A percentile compares a stretch with the other conserved stretches of the same genome.
Evolutionary conservation across 2,888 invertebrate genomes (phyloP).

Genomic region (Cosmorhoe ocellata): DNA sequence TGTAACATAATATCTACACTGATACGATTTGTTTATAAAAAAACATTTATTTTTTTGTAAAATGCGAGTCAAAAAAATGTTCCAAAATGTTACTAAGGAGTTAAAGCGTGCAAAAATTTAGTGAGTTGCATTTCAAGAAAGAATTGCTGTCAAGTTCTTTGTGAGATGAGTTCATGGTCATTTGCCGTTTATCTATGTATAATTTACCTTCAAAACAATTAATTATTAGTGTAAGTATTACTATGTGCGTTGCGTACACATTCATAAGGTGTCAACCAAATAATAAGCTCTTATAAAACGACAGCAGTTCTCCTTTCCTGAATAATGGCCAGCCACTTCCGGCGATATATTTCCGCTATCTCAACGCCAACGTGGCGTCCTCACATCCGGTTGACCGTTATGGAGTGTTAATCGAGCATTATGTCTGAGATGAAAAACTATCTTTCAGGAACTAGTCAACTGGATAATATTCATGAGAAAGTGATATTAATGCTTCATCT

Average conservation of each 20-base stretch:
- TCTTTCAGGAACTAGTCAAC: slow-evolving; percentile 43
- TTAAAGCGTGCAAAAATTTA: no score
- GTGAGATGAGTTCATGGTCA: no score
- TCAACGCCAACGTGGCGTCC: slow-evolving; percentile 72
- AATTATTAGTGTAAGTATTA: slow-evolving; percentile 3
- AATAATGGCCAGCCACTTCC: slow-evolving; percentile 77
- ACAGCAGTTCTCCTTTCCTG: slow-evolving; percentile 74
- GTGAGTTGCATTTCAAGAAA: no score
- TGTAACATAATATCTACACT: not conserved
- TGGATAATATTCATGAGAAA: slow-evolving; percentile 54
- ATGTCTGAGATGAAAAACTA: slow-evolving; percentile 77
- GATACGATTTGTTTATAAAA: not conserved
- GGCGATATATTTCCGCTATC: slow-evolving; percentile 81
- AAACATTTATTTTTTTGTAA: not conserved
- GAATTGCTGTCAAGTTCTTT: no score
- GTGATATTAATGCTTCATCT: slow-evolving; percentile 23
- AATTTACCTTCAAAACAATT: slow-evolving; percentile 6
- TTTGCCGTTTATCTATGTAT: no score
- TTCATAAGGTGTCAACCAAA: slow-evolving; percentile 50
- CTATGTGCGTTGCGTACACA: slow-evolving; percentile 13
- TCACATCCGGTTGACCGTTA: slow-evolving; percentile 77
- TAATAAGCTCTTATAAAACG: slow-evolving; percentile 71
- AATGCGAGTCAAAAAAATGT: no score
- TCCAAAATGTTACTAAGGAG: no score
- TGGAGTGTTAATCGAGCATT: slow-evolving; percentile 80